Conservation (phyloP, 2,797 vertebrate genomes). For the Poeciliopsis presidionis region DNA sequence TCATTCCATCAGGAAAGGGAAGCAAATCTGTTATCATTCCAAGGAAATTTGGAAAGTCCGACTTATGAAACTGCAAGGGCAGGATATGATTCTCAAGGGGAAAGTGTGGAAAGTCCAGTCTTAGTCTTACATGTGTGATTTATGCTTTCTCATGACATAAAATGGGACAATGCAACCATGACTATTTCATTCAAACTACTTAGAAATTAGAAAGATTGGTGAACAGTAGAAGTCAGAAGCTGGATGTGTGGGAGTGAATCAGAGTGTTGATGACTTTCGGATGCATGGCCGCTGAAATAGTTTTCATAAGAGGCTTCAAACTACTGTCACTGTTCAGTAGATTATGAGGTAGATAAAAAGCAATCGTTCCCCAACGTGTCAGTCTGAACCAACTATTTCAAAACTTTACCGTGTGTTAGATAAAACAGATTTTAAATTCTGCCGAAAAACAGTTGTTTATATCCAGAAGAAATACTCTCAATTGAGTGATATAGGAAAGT, state of each 20-base stretch:
- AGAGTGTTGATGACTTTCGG: neutral
- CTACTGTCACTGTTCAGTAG: neutral
- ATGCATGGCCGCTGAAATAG: neutral
- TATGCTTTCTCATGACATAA: neutral
- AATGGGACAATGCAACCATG: neutral
- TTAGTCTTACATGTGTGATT: constrained; percentile 9
- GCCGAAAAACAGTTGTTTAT: neutral
- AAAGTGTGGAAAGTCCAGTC: constrained; percentile 44
- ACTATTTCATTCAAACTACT: neutral
- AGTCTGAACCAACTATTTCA: neutral
- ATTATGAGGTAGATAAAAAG: neutral
- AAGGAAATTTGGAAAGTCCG: constrained; percentile 5
- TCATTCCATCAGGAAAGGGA: neutral
- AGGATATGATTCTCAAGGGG: constrained; percentile 29
- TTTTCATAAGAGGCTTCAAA: neutral
- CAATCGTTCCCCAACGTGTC: neutral
- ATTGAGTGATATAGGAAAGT: neutral
- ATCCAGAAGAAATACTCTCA: neutral
- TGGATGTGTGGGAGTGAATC: neutral
- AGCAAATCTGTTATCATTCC: neutral
- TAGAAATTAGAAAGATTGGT: neutral
- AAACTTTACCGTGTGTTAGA: neutral
- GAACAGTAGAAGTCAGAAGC: neutral
- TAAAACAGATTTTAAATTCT: neutral
- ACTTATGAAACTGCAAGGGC: constrained; percentile 1